Percentiles rank a stretch among this genome's conserved stretches.
Evolutionary conservation across 2,113 vertebrate genomes (phyloP).

Genomic region (Saguinus imperator): DNA sequence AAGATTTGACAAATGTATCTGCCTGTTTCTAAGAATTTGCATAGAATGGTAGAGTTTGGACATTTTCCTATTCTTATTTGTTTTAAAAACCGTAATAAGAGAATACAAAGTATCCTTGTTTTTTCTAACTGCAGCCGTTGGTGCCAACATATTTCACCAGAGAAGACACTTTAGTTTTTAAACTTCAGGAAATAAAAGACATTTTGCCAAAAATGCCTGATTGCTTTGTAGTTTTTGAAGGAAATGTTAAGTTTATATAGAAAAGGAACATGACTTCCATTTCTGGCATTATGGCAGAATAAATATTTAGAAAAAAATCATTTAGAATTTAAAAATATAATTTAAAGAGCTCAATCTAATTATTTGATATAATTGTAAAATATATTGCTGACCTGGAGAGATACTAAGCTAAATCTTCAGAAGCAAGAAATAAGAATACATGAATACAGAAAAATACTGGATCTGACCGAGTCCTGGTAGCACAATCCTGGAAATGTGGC

Average conservation of each 20-base stretch:
- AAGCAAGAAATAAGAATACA: background rate
- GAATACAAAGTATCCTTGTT: background rate
- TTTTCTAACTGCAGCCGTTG: background rate
- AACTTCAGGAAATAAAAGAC: background rate
- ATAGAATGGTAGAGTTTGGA: background rate
- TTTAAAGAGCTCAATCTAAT: background rate
- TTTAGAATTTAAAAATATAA: background rate
- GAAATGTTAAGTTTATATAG: conserved; percentile 2
- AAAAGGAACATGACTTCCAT: background rate
- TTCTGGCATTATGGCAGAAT: conserved; percentile 2
- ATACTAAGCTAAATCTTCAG: background rate
- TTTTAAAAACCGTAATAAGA: background rate
- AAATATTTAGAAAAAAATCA: background rate
- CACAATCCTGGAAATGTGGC: background rate
- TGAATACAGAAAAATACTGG: background rate
- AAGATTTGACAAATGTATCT: background rate
- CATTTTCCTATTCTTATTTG: background rate
- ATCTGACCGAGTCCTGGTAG: background rate
- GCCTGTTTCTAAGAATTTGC: background rate
- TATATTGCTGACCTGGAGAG: background rate
- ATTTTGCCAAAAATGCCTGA: background rate
- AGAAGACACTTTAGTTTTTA: background rate
- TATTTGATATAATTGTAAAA: conserved; percentile 17
- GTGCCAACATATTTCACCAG: background rate
- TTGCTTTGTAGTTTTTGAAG: background rate